These are phyloP conservation scores for Bembecia ichneumoniformis DNA, from an alignment of 2,888 invertebrate genomes.

Conservation along the genomic window DNA sequence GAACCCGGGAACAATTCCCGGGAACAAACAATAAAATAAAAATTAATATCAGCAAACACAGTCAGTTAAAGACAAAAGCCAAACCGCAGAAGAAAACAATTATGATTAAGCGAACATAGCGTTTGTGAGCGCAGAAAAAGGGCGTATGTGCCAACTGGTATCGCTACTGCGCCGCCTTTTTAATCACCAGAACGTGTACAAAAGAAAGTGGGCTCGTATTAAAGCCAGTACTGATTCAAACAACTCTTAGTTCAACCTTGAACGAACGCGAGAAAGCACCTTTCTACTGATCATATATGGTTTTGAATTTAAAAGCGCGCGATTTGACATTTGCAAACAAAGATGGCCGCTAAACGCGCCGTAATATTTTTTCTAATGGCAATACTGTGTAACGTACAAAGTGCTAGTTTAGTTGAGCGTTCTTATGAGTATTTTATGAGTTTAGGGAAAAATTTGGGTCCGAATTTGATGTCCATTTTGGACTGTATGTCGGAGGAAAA, in stretches of 20 bases:
- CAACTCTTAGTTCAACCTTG: not conserved
- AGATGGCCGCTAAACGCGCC: not conserved
- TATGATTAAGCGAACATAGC: not conserved
- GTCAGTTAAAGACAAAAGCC: too few relatives aligned
- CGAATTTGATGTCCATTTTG: conserved; percentile 66
- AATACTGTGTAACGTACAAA: conserved; percentile 30
- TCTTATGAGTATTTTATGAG: conserved; percentile 56
- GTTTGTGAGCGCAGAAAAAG: not conserved
- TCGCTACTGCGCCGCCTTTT: not conserved
- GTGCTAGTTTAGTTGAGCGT: conserved; percentile 46
- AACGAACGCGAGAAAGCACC: not conserved
- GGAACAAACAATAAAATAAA: too few relatives aligned
- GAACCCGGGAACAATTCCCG: too few relatives aligned
- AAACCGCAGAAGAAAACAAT: not conserved
- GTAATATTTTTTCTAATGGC: not conserved
- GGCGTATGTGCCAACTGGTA: not conserved
- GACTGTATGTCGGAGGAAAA: conserved; percentile 66
- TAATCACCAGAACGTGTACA: not conserved
- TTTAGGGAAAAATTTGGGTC: conserved; percentile 53
- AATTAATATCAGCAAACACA: too few relatives aligned
- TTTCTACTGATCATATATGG: not conserved
- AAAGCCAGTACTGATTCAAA: not conserved
- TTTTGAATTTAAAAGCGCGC: not conserved
- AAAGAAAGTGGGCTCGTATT: conserved; percentile 1
- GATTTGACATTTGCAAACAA: not conserved